Evolutionary conservation across 2,888 invertebrate genomes (phyloP).

Genomic region (Amphipyra berbera): DNA sequence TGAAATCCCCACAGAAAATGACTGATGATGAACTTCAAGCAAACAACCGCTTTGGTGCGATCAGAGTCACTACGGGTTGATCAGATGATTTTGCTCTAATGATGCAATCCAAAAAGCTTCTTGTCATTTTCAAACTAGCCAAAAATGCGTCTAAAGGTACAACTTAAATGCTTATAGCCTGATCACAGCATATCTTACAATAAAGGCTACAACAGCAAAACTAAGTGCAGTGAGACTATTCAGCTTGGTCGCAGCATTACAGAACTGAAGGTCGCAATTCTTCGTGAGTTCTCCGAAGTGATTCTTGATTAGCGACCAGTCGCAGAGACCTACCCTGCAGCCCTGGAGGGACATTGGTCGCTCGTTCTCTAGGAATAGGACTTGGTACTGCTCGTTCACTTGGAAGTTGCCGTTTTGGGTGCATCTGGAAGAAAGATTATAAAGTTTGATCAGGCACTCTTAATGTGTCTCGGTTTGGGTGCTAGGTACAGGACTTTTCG

Average conservation of each 20-base stretch:
- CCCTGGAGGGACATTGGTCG: slow-evolving; percentile 91
- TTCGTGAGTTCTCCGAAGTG: slow-evolving; percentile 88
- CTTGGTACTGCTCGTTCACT: slow-evolving; percentile 79
- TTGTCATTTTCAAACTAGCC: not conserved
- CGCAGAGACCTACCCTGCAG: slow-evolving; percentile 94
- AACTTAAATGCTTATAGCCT: slow-evolving; percentile 27
- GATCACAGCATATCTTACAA: slow-evolving; percentile 48
- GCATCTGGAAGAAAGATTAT: slow-evolving; percentile 84
- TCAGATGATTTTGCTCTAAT: not conserved
- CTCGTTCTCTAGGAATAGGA: slow-evolving; percentile 93
- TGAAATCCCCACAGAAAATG: no score
- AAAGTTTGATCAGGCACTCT: no score
- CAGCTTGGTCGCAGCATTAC: slow-evolving; percentile 75
- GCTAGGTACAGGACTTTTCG: no score
- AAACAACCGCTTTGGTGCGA: not conserved
- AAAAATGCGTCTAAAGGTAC: no score
- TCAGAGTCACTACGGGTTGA: not conserved
- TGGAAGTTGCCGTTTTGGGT: slow-evolving; percentile 83
- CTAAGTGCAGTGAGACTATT: slow-evolving; percentile 55
- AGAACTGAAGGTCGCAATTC: slow-evolving; percentile 90
- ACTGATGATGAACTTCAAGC: not conserved
- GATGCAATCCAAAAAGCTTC: not conserved
- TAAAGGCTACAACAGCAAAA: slow-evolving; percentile 55
- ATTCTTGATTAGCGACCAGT: slow-evolving; percentile 92
- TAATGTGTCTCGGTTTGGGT: no score